Percentiles rank a stretch among this genome's conserved stretches.
These are phyloP conservation scores for Synergus umbraculus DNA, from an alignment of 2,888 invertebrate species.

Conservation along the genomic window DNA sequence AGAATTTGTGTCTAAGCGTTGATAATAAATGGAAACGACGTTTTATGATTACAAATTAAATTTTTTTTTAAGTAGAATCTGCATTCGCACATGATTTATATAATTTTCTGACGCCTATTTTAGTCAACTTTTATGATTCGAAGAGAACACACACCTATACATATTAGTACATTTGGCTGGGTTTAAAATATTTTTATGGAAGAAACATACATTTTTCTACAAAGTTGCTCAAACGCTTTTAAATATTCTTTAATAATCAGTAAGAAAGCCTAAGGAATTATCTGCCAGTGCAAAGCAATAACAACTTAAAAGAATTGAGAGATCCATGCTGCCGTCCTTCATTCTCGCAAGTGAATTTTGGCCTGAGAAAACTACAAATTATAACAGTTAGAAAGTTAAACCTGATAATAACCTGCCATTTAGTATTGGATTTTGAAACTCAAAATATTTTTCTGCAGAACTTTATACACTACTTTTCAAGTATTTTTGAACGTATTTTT, in stretches of 20 bases:
- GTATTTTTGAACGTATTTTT: no score
- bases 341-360: not conserved
- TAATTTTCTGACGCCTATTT: not conserved
- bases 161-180: not conserved
- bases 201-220: not conserved
- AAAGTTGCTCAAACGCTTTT: constrained; percentile 1
- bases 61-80: constrained; percentile 11
- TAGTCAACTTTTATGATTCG: not conserved
- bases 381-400: not conserved
- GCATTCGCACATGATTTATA: constrained; percentile 24
- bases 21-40: constrained; percentile 32
- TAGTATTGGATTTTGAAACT: no score
- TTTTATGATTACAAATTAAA: constrained; percentile 30
- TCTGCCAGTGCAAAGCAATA: constrained; percentile 6
- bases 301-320: not conserved
- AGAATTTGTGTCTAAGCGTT: constrained; percentile 41
- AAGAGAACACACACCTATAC: not conserved
- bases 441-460: no score
- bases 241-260: not conserved
- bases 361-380: not conserved
- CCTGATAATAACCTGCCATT: no score
- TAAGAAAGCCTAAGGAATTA: constrained; percentile 7
- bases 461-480: no score
- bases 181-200: not conserved
- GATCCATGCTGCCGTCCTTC: not conserved